Percentiles rank a stretch among this genome's conserved stretches.
These are phyloP conservation scores for Brachypalpus laphriformis DNA, from an alignment of 2,888 invertebrate genomes.

Conservation along the genomic window DNA sequence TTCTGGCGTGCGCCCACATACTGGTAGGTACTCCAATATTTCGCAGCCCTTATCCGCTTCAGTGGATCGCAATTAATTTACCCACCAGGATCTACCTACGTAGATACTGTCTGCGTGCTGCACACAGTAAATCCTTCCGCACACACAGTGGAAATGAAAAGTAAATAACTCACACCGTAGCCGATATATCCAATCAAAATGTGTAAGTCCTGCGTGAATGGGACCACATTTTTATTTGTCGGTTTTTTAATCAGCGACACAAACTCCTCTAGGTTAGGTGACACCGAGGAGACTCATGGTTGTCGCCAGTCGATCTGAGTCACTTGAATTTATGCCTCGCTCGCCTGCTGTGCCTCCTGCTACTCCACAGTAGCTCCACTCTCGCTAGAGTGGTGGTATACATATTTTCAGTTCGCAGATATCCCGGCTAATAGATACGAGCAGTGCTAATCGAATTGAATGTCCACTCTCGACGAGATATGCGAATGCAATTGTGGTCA, in stretches of 20 bases:
- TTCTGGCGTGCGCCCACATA: slow-evolving; percentile 43
- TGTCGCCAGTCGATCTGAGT: slow-evolving; percentile 32
- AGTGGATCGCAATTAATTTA: slow-evolving; percentile 61
- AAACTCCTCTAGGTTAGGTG: slow-evolving; percentile 17
- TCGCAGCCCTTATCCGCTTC: slow-evolving; percentile 53
- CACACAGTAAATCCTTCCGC: slow-evolving; percentile 10
- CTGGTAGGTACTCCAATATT: background rate
- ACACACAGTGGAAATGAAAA: slow-evolving; percentile 9
- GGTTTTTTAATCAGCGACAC: slow-evolving; percentile 28
- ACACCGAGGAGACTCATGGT: slow-evolving; percentile 52
- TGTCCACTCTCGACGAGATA: slow-evolving; percentile 70
- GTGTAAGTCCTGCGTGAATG: slow-evolving; percentile 25
- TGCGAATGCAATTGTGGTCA: slow-evolving; percentile 59
- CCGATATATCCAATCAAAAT: slow-evolving; percentile 49
- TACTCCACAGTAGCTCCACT: background rate
- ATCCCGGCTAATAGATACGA: slow-evolving; percentile 64
- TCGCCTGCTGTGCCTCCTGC: slow-evolving; percentile 2
- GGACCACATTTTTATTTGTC: slow-evolving; percentile 38
- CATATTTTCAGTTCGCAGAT: slow-evolving; percentile 65
- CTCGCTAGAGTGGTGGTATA: slow-evolving; percentile 32
- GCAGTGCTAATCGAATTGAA: slow-evolving; percentile 72
- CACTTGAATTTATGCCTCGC: slow-evolving; percentile 40
- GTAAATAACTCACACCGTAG: slow-evolving; percentile 46
- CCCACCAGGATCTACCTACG: slow-evolving; percentile 56
- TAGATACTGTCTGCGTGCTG: slow-evolving; percentile 5